A percentile compares a stretch with the other conserved stretches of the same genome.
phyloP scores from a whole-genome alignment of 2,113 vertebrate genomes.

The Tinamus guttatus region DNA sequence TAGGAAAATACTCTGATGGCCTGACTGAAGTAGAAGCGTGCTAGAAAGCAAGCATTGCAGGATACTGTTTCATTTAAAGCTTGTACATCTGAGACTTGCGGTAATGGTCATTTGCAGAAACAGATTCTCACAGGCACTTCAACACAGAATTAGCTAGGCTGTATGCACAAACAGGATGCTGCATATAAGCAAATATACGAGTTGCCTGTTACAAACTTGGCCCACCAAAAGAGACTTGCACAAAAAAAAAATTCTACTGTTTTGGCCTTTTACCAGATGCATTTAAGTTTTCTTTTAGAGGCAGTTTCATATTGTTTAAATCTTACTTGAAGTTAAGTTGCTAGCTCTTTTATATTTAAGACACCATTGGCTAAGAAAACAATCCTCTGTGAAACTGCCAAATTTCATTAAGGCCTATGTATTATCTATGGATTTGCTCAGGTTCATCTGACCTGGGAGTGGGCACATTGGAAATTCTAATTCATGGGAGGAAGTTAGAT shows the following conservation, averaged over 20 bases:
- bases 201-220: neutral
- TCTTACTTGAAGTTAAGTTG: neutral
- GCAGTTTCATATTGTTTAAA: neutral
- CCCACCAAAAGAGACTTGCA: neutral
- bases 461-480: neutral
- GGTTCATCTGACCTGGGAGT: neutral
- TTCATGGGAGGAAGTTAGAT: neutral
- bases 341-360: neutral
- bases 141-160: neutral
- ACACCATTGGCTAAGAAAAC: neutral
- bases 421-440: neutral
- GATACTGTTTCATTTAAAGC: neutral
- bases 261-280: neutral
- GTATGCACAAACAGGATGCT: neutral
- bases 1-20: conserved; percentile 11
- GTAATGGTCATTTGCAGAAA: neutral
- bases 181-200: neutral
- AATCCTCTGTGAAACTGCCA: neutral
- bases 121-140: neutral
- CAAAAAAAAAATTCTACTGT: neutral
- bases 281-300: neutral
- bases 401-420: neutral
- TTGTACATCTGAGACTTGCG: neutral
- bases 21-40: neutral
- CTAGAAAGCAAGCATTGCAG: neutral